A percentile compares a stretch with the other conserved stretches of the same genome.
phyloP scores from a whole-genome alignment of 2,888 invertebrate species.

The Troides aeacus region DNA sequence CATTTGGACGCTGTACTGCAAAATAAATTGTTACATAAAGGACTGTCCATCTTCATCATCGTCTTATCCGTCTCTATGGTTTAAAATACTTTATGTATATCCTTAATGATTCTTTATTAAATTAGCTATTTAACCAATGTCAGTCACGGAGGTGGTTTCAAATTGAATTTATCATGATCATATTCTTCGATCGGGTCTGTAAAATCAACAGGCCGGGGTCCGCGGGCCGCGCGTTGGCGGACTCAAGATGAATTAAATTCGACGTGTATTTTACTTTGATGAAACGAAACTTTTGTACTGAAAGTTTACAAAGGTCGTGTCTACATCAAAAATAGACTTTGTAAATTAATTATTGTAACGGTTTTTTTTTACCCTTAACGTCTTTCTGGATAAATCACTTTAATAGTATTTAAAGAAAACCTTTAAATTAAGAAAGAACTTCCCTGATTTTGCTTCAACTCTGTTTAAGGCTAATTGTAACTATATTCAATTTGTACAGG shows the following conservation, averaged over 20 bases:
- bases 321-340: constrained; percentile 5
- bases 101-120: too few species aligned
- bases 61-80: too few species aligned
- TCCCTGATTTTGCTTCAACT: neutral
- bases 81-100: too few species aligned
- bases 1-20: too few species aligned
- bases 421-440: too few species aligned
- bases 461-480: too few species aligned
- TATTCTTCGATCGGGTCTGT: constrained; percentile 11
- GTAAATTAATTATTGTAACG: constrained; percentile 4
- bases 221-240: constrained; percentile 18
- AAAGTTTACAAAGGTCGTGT: neutral
- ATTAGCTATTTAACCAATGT: too few species aligned
- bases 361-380: neutral
- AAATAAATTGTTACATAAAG: too few species aligned
- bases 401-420: too few species aligned
- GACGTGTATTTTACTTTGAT: constrained; percentile 12
- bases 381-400: neutral
- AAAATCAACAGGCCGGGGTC: constrained; percentile 12
- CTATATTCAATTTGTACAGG: too few species aligned
- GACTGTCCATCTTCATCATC: too few species aligned
- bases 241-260: neutral
- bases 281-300: constrained; percentile 4
- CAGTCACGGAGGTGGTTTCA: neutral
- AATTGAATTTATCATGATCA: neutral